phyloP scores from a whole-genome alignment of 2,797 vertebrate genomes.

The Acipenser transmontanus region DNA sequence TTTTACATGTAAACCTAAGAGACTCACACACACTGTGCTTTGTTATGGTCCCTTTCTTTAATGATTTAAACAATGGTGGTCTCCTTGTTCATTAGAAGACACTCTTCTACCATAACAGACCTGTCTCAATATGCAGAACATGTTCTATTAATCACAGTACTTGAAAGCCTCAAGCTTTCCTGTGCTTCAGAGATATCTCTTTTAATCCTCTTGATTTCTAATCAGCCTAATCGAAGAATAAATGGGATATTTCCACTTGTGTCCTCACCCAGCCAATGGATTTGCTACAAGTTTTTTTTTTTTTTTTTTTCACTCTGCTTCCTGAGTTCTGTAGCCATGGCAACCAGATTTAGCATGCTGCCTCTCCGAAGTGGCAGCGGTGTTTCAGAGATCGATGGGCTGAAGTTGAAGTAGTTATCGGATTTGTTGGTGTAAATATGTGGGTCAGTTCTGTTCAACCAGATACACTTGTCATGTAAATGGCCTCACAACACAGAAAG shows the following conservation, averaged over 20 bases:
- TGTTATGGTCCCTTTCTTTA: too few relatives aligned
- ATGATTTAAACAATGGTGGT: too few relatives aligned
- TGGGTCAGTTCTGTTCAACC: too few relatives aligned
- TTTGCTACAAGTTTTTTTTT: slow-evolving; percentile 23
- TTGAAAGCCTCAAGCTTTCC: slow-evolving; percentile 28
- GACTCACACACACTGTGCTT: too few relatives aligned
- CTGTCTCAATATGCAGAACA: slow-evolving; percentile 40
- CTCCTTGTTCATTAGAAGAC: too few relatives aligned
- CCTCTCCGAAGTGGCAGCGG: neutral
- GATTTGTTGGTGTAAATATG: neutral
- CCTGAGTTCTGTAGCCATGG: slow-evolving; percentile 41
- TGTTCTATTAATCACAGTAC: slow-evolving; percentile 58
- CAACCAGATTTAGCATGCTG: slow-evolving; percentile 29
- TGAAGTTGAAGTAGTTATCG: neutral
- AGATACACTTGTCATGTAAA: too few relatives aligned
- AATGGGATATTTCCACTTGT: neutral
- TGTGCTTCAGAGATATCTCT: slow-evolving; percentile 33
- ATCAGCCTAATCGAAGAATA: slow-evolving; percentile 46
- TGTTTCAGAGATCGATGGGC: slow-evolving; percentile 7
- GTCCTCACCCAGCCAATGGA: slow-evolving; percentile 12
- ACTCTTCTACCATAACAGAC: too few relatives aligned
- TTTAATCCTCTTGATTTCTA: slow-evolving; percentile 55
- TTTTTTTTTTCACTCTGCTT: slow-evolving; percentile 9
- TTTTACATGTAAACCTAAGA: too few relatives aligned
- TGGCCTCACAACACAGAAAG: neutral